Percentiles rank a stretch among this genome's conserved stretches.
Conservation (phyloP, 2,888 invertebrate genomes). For the Tachina fera region DNA sequence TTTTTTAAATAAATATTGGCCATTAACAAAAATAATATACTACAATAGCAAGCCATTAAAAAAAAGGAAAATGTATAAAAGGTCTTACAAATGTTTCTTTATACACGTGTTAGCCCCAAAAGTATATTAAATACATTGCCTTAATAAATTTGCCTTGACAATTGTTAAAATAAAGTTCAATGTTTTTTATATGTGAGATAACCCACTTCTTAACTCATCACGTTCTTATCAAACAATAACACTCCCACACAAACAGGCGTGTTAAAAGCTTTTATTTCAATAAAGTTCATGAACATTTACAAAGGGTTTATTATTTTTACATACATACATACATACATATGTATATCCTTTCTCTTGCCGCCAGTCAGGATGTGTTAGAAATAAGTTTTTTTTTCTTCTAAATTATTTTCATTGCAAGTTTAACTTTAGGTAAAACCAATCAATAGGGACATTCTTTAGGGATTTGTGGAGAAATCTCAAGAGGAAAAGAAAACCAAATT, state of each 20-base stretch:
- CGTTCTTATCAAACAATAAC: too few species aligned
- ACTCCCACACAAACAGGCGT: too few species aligned
- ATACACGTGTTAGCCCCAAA: neutral
- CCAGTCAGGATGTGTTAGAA: neutral
- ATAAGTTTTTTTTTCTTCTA: neutral
- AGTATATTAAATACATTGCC: neutral
- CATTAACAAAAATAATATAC: neutral
- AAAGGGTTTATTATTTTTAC: neutral
- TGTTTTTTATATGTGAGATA: constrained; percentile 4
- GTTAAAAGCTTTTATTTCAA: neutral
- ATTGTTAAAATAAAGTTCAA: constrained; percentile 28
- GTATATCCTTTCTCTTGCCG: neutral
- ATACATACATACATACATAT: neutral
- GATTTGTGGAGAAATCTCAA: neutral
- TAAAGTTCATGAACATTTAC: neutral
- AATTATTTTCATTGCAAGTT: constrained; percentile 4
- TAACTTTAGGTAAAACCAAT: neutral
- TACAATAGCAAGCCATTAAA: constrained; percentile 17
- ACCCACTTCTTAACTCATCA: neutral
- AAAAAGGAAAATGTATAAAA: constrained; percentile 4
- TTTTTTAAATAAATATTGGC: neutral
- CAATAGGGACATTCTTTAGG: neutral
- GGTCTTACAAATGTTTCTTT: neutral
- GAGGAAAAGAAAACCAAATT: neutral
- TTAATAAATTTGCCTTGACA: constrained; percentile 26